Conservation (phyloP, 2,797 vertebrate species). For the Ptychadena robeensis region DNA sequence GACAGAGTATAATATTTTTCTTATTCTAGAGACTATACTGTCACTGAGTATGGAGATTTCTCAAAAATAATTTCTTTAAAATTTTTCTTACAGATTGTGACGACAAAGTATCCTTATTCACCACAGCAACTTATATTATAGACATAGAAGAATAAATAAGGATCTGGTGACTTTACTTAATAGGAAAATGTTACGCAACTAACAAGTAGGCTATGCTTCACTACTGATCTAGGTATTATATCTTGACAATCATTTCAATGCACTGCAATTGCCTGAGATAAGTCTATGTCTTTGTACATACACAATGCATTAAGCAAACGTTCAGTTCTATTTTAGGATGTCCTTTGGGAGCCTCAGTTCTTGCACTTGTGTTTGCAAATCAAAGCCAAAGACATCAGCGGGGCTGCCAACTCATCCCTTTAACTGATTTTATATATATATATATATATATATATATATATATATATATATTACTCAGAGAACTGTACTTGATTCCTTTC, state of each 20-base stretch:
- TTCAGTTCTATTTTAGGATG: background rate
- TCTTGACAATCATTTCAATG: background rate
- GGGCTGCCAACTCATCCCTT: too few species aligned
- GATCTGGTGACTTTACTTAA: background rate
- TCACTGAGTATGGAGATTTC: too few species aligned
- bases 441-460: too few species aligned
- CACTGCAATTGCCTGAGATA: background rate
- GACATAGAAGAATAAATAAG: background rate
- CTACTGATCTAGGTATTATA: background rate
- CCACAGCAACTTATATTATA: too few species aligned
- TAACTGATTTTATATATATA: too few species aligned
- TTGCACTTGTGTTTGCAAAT: slow-evolving; percentile 21
- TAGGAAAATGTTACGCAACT: background rate
- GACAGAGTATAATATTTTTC: too few species aligned
- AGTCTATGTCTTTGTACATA: background rate
- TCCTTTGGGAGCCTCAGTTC: background rate
- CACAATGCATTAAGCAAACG: background rate
- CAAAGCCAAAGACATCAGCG: background rate
- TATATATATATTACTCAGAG: too few species aligned
- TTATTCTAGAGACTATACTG: too few species aligned
- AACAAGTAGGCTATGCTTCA: background rate
- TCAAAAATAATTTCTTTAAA: too few species aligned
- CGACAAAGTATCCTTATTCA: background rate
- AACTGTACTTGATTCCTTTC: too few species aligned
- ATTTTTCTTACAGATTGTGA: too few species aligned